Conservation (phyloP, 2,888 invertebrate species). For the Cheilosia impressa region DNA sequence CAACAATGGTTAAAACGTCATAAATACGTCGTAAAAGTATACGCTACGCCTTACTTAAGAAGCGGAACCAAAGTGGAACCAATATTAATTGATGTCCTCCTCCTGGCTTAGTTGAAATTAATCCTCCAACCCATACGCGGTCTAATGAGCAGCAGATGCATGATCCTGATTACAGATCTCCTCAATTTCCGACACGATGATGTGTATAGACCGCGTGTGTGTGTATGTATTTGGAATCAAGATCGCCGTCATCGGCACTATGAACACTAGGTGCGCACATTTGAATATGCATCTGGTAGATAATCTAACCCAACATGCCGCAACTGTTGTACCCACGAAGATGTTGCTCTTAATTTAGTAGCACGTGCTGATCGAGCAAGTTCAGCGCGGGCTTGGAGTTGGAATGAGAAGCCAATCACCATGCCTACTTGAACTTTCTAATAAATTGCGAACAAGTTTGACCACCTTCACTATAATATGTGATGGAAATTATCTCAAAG, state of each 20-base stretch:
- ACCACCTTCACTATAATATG: constrained; percentile 63
- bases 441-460: constrained; percentile 52
- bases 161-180: constrained; percentile 40
- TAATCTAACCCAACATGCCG: constrained; percentile 41
- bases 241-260: constrained; percentile 40
- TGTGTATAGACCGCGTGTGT: constrained; percentile 14
- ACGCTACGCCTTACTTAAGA: not conserved
- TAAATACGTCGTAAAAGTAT: not conserved
- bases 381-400: not conserved
- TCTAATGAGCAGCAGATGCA: constrained; percentile 55
- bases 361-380: constrained; percentile 50
- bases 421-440: constrained; percentile 55
- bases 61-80: not conserved
- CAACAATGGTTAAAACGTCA: not conserved
- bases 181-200: constrained; percentile 40
- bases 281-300: constrained; percentile 26
- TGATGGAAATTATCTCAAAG: constrained; percentile 44
- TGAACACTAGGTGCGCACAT: constrained; percentile 42
- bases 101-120: constrained; percentile 34
- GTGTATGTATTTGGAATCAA: constrained; percentile 47
- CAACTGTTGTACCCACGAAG: constrained; percentile 12
- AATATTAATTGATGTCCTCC: constrained; percentile 61
- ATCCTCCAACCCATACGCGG: constrained; percentile 11
- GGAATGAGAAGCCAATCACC: constrained; percentile 11
- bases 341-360: constrained; percentile 23